These are phyloP conservation scores for Crossaster papposus DNA, from an alignment of 53 echinoderm and acorn worm species.

Conservation along the genomic window DNA sequence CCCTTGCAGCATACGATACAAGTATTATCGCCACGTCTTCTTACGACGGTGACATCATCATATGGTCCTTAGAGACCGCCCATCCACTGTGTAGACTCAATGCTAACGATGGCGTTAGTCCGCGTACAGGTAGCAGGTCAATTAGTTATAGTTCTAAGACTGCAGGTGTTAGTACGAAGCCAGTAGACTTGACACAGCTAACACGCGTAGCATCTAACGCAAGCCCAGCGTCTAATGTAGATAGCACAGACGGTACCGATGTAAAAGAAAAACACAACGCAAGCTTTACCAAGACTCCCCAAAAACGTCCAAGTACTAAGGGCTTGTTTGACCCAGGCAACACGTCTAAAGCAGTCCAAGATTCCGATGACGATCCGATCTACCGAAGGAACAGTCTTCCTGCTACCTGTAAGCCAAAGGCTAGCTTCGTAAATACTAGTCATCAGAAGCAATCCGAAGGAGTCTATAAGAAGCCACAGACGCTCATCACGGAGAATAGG, in stretches of 20 bases:
- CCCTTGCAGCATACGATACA: slow-evolving; percentile 78
- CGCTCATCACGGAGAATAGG: slow-evolving; percentile 84
- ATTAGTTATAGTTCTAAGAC: slow-evolving; percentile 14
- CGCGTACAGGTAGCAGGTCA: slow-evolving; percentile 79
- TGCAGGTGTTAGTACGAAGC: not conserved
- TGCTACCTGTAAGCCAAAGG: slow-evolving; percentile 27
- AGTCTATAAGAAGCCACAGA: slow-evolving; percentile 39
- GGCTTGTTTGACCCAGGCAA: not conserved
- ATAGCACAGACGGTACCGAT: not conserved
- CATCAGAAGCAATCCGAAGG: slow-evolving; percentile 37
- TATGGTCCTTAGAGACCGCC: slow-evolving; percentile 95
- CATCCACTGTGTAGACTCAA: slow-evolving; percentile 86
- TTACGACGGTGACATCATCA: slow-evolving; percentile 93
- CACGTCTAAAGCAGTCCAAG: not conserved
- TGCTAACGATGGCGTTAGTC: slow-evolving; percentile 83
- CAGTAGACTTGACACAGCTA: not conserved
- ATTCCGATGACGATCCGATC: not conserved
- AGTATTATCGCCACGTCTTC: slow-evolving; percentile 91
- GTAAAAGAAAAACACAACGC: not conserved
- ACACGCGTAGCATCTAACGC: slow-evolving; percentile 28
- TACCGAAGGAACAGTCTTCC: slow-evolving; percentile 59
- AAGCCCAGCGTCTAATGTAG: not conserved
- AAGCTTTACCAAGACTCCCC: not conserved
- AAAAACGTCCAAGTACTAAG: slow-evolving; percentile 26
- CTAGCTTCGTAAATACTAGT: slow-evolving; percentile 14